A percentile compares a stretch with the other conserved stretches of the same genome.
Conservation (phyloP, 2,888 invertebrate species). For the Agriopis aurantiaria region DNA sequence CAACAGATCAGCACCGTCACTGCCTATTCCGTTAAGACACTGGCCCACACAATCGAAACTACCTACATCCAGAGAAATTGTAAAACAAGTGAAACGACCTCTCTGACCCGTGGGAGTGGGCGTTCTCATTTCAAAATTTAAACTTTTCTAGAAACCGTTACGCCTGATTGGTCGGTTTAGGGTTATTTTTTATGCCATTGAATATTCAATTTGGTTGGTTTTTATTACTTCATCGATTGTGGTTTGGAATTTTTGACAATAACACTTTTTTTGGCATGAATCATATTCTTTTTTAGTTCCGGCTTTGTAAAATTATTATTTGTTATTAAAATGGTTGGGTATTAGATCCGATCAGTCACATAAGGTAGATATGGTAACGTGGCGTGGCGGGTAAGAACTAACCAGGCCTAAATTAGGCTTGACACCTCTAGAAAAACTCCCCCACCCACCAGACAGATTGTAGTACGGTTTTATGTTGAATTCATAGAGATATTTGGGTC, state of each 20-base stretch:
- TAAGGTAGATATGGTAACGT: no score
- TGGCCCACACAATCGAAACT: background rate
- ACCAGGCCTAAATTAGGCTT: no score
- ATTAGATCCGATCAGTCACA: no score
- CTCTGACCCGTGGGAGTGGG: conserved; percentile 68
- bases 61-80: conserved; percentile 55
- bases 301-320: background rate
- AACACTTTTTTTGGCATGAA: conserved; percentile 14
- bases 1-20: no score
- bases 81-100: conserved; percentile 64
- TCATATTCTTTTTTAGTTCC: background rate
- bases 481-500: no score
- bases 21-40: no score
- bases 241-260: conserved; percentile 32
- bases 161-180: conserved; percentile 55
- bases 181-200: conserved; percentile 46
- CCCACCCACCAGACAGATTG: no score
- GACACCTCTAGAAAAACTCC: no score
- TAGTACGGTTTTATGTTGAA: no score
- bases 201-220: conserved; percentile 32
- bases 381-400: no score
- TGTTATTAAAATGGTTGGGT: no score
- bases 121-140: conserved; percentile 50
- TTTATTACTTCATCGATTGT: conserved; percentile 34
- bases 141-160: conserved; percentile 51